Evolutionary conservation across 2,888 invertebrate species (phyloP), one percentile per base, ranked within the genome.

Genomic region (Eristalinus aeneus): DNA sequence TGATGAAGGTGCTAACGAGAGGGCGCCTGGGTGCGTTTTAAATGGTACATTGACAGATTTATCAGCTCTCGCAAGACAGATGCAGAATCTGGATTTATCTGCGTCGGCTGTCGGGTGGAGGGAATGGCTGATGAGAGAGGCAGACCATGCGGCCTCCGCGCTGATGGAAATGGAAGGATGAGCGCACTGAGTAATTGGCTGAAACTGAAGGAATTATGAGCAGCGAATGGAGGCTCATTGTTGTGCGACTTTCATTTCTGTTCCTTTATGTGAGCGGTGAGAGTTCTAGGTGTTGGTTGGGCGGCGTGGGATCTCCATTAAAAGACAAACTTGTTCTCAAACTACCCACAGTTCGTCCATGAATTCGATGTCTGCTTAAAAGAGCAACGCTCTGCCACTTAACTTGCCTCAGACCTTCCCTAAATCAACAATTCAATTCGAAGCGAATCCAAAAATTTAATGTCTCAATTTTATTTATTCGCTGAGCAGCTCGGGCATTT

Each of bases 41-140:
- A 86, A 86, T 86, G 86, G 77, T 71, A 69, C 74, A 86, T 27
- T 86, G 86, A 86, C 86, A 86, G 86, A 86, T 86, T 86, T 82
- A 86, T 86, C 86, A 86, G 82, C 69, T 86, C 77, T 67, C 63
- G 74, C 16, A 86, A 86, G 86, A 86, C 86, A 86, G 78, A 86
- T 82, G 82, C 71, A 65, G 86, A 82, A 75, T 75, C 81, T 72
- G 75, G 85, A 67, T 81, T 81, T 61, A 68, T 61, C 32, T 39
- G 54, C 58, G 23, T 58, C 39, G 36, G 65, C 79, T 64, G 27
- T 5, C 61, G 75, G n/a, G 20, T 73, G 82, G n/a, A 72, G 80
- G 68, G 22, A 63, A 81, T 68, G 67, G 61, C 58, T 34, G 80
- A 79, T 46, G 46, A 46, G 46, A 16, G 46, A 46, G 46, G n/a